Evolutionary conservation across 2,888 invertebrate genomes (phyloP).

Genomic region (Ctena decussata): DNA sequence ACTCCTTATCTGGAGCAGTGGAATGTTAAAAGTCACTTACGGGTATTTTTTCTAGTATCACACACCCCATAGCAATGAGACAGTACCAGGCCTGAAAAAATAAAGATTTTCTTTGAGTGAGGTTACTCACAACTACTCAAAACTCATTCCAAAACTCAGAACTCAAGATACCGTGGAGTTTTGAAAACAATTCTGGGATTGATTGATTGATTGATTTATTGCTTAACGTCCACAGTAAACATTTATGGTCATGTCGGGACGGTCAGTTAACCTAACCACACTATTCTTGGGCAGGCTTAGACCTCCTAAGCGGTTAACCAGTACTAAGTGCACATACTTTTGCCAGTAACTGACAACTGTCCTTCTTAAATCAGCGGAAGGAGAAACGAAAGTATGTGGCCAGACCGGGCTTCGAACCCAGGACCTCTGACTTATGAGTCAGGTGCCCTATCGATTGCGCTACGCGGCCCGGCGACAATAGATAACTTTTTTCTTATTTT

Average conservation of each 20-base stretch:
- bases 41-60: slow-evolving; percentile 57
- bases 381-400: too few species aligned
- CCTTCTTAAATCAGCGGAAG: too few species aligned
- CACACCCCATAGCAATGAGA: slow-evolving; percentile 67
- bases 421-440: too few species aligned
- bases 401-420: too few species aligned
- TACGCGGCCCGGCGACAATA: too few species aligned
- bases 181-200: neutral
- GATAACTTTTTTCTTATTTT: too few species aligned
- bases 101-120: neutral
- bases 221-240: neutral
- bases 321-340: too few species aligned
- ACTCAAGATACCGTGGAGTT: neutral
- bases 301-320: too few species aligned
- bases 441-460: too few species aligned
- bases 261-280: neutral
- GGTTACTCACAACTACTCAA: too few species aligned
- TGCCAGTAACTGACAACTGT: too few species aligned
- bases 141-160: neutral
- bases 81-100: slow-evolving; percentile 70
- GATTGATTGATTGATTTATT: neutral
- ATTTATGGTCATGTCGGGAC: neutral
- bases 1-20: neutral
- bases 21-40: slow-evolving; percentile 55
- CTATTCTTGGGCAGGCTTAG: too few species aligned